Evolutionary conservation across 2,113 vertebrate genomes (phyloP).

Genomic region (Formicarius rufipectus): DNA sequence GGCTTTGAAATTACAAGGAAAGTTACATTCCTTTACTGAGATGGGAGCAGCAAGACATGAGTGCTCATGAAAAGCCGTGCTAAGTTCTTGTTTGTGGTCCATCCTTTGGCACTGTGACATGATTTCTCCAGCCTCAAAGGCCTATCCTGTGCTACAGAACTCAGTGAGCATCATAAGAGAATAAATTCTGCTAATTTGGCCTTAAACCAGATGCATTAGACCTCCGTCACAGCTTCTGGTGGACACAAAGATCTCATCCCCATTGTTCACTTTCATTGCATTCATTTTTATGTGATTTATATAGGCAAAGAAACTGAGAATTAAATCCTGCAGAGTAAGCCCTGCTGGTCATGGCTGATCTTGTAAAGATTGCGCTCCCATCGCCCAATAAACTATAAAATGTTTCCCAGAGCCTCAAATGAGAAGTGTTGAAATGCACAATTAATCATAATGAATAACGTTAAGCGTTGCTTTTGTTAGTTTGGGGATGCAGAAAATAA

Average conservation of each 20-base stretch:
- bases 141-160: neutral
- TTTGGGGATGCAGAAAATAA: neutral
- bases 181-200: neutral
- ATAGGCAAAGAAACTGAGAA: slow-evolving; percentile 2
- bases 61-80: neutral
- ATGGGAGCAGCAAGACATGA: neutral
- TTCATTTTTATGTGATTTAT: neutral
- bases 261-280: neutral
- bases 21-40: slow-evolving; percentile 35
- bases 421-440: neutral
- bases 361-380: slow-evolving; percentile 25
- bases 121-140: neutral
- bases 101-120: neutral
- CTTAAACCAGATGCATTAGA: neutral
- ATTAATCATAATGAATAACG: slow-evolving; percentile 29
- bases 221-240: neutral
- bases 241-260: neutral
- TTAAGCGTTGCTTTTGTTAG: slow-evolving; percentile 30
- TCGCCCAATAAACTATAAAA: slow-evolving; percentile 37
- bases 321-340: slow-evolving; percentile 15
- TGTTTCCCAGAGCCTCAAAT: slow-evolving; percentile 11
- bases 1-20: slow-evolving; percentile 56
- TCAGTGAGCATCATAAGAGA: neutral
- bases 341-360: neutral
- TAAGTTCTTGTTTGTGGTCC: neutral